Evolutionary conservation across 1,140 invertebrate genomes (phyloP).

Genomic region (Saccostrea echinata): DNA sequence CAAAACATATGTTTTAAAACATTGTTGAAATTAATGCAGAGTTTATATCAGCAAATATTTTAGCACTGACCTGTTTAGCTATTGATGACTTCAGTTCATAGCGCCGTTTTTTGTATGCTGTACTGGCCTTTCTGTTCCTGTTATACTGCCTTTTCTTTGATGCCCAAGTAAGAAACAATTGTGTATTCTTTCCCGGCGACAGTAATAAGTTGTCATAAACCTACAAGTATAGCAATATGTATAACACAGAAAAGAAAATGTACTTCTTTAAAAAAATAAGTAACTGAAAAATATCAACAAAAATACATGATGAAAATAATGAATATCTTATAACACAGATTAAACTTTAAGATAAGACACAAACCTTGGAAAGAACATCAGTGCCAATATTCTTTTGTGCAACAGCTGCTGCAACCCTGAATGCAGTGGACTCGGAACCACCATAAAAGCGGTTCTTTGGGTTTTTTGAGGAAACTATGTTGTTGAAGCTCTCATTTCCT

Average conservation of each 20-base stretch:
- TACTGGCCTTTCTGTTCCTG: not conserved
- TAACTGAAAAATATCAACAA: not conserved
- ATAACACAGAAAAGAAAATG: not conserved
- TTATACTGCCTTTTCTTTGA: not conserved
- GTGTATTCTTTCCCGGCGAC: not conserved
- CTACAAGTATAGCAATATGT: not conserved
- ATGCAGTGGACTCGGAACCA: not conserved
- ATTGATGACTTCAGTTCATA: not conserved
- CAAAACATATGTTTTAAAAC: not conserved
- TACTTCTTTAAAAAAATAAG: not conserved
- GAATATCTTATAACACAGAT: not conserved
- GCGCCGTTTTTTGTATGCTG: not conserved
- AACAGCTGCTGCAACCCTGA: not conserved
- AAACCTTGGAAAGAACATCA: not conserved
- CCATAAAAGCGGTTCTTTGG: slow-evolving; percentile 26
- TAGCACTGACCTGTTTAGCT: not conserved
- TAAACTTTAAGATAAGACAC: not conserved
- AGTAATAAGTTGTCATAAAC: not conserved
- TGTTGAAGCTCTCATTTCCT: slow-evolving; percentile 44
- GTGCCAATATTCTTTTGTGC: not conserved
- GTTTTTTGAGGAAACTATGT: slow-evolving; percentile 37
- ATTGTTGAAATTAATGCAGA: not conserved
- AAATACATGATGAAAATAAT: too few relatives aligned
- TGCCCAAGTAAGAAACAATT: not conserved
- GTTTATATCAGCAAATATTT: not conserved